phyloP scores from a whole-genome alignment of 1,140 invertebrate species.

The Trichogramma pretiosum region DNA sequence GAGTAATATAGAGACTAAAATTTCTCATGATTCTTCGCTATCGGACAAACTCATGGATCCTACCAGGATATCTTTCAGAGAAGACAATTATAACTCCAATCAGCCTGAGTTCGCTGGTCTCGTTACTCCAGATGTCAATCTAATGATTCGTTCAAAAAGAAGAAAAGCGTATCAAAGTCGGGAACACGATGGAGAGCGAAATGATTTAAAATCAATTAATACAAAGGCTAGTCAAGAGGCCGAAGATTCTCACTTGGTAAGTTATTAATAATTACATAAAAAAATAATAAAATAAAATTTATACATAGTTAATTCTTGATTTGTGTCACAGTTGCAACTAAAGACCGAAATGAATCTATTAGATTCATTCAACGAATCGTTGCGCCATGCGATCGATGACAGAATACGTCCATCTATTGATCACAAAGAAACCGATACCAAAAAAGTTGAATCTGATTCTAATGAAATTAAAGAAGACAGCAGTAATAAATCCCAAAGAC shows the following conservation, averaged over 20 bases:
- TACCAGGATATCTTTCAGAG: slow-evolving; percentile 38
- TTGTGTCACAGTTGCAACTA: slow-evolving; percentile 37
- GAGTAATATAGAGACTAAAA: slow-evolving; percentile 25
- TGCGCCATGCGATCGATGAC: slow-evolving; percentile 34
- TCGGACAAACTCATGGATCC: slow-evolving; percentile 34
- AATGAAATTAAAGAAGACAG: slow-evolving; percentile 13
- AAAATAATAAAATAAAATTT: neutral
- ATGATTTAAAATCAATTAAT: slow-evolving; percentile 4
- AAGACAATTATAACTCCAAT: slow-evolving; percentile 27
- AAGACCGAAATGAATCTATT: slow-evolving; percentile 41
- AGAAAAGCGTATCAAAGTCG: slow-evolving; percentile 27
- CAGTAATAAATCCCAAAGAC: slow-evolving; percentile 20
- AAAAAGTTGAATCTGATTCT: slow-evolving; percentile 12
- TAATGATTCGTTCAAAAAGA: slow-evolving; percentile 32
- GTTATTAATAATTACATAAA: slow-evolving; percentile 5
- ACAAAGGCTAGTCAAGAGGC: slow-evolving; percentile 15
- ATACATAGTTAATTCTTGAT: neutral
- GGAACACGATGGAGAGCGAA: slow-evolving; percentile 19
- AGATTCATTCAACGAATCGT: slow-evolving; percentile 39
- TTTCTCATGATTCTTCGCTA: slow-evolving; percentile 22
- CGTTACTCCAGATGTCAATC: slow-evolving; percentile 37
- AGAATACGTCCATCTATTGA: slow-evolving; percentile 15
- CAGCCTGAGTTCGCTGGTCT: slow-evolving; percentile 38
- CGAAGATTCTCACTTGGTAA: slow-evolving; percentile 26
- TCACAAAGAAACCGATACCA: slow-evolving; percentile 19